phyloP scores from a whole-genome alignment of 2,113 vertebrate genomes.

The Grammomys surdaster region DNA sequence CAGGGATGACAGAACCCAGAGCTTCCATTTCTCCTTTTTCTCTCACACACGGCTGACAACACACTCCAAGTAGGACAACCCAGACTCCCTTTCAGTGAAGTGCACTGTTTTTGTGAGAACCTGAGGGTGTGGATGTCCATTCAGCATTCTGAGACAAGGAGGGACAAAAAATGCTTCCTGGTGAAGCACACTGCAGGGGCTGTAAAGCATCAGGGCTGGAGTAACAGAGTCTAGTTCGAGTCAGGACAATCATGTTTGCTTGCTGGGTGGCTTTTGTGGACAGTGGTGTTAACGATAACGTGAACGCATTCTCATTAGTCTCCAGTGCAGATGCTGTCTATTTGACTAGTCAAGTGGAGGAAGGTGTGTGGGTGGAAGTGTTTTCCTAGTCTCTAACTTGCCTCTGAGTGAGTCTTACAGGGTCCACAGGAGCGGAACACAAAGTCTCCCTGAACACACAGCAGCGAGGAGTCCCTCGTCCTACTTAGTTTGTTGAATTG shows the following conservation, averaged over 20 bases:
- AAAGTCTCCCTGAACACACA: not conserved
- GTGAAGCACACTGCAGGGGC: not conserved
- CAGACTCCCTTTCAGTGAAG: not conserved
- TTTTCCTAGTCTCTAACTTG: not conserved
- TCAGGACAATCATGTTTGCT: not conserved
- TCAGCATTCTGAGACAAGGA: not conserved
- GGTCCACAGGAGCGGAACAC: not conserved
- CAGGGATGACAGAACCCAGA: not conserved
- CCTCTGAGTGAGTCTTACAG: not conserved
- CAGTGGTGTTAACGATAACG: not conserved
- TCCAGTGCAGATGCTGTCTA: not conserved
- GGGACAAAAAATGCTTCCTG: not conserved
- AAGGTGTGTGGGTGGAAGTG: not conserved
- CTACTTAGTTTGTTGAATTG: slow-evolving; percentile 64
- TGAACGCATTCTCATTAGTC: not conserved
- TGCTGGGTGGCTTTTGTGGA: not conserved
- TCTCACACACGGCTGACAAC: not conserved
- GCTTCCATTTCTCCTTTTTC: not conserved
- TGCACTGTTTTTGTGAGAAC: not conserved
- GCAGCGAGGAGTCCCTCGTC: not conserved
- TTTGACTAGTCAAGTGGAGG: not conserved
- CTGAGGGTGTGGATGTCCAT: not conserved
- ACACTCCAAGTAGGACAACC: not conserved
- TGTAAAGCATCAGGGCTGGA: not conserved
- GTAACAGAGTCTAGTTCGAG: not conserved